A percentile compares a stretch with the other conserved stretches of the same genome.
phyloP scores from a whole-genome alignment of 1,140 invertebrate genomes.

The Eueides isabella region DNA sequence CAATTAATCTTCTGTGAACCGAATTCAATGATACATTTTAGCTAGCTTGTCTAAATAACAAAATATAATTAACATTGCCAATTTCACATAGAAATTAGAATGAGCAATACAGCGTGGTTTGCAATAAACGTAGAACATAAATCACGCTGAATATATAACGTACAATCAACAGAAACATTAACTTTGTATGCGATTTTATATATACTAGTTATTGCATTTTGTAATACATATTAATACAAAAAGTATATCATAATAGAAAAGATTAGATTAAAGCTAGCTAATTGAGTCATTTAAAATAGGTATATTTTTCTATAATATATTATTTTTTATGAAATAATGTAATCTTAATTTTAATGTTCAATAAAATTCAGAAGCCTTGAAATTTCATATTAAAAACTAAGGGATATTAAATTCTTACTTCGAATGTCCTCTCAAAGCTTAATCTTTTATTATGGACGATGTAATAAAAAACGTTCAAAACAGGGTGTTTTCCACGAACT shows the following conservation, averaged over 20 bases:
- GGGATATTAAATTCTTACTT: conserved; percentile 18
- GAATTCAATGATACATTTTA: background rate
- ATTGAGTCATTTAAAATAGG: too few species aligned
- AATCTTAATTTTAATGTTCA: background rate
- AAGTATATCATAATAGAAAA: too few species aligned
- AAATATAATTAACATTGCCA: conserved; percentile 4
- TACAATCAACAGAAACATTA: background rate
- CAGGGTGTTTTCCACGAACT: conserved; percentile 7
- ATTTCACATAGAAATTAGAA: background rate
- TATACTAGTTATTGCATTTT: too few species aligned
- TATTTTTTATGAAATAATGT: too few species aligned
- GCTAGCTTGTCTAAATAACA: background rate
- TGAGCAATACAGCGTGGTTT: background rate
- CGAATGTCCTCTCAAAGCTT: conserved; percentile 10
- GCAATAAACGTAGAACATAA: background rate
- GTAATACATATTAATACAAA: too few species aligned
- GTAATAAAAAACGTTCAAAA: conserved; percentile 21
- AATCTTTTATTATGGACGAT: conserved; percentile 10
- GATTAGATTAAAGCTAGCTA: too few species aligned
- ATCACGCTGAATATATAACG: background rate
- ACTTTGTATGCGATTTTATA: background rate
- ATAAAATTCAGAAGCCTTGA: background rate
- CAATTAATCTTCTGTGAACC: background rate
- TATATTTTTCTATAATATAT: too few species aligned
- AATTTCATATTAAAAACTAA: background rate